Evolutionary conservation across 1,140 invertebrate species (phyloP), one percentile per base, ranked within the genome.

Genomic region (Aphelenchoides besseyi): DNA sequence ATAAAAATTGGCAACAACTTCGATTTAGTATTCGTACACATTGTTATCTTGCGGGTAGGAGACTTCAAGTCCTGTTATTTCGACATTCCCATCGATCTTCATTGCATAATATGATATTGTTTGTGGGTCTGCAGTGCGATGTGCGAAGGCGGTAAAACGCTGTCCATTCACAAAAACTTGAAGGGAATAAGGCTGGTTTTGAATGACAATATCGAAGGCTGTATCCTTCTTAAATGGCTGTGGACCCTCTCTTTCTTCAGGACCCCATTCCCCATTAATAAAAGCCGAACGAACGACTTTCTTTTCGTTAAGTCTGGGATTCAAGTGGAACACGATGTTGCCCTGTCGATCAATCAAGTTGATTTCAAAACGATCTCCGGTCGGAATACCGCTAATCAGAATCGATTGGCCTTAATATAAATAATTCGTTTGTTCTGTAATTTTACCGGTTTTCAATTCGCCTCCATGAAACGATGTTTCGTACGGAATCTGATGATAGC

Each of bases 191-290:
- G 80, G 80, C 57, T 82, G 81, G 62, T 84, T 83, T 48, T 71
- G 63, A 35, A 83, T 75, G 52, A 74, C 77, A 12, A 83, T 36
- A 72, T 84, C 79, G 69, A 83, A 82, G 32, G 69, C 82, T 3
- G 63, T 26, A 18, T 81, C 79, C 52, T 84, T 83, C 69, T 83
- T 75, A 66, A 83, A 81, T 16, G 83, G 81, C 32, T 80, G 75
- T 12, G 28, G 33, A 18, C 82, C 82, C 67, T 83, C 82, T n/a
- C 82, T 67, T 59, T 83, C 82, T 41, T 83, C 82, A 16, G 67
- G 48, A 28, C 82, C 82, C 82, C 82, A 83, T 2, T 48, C 28
- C 9, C 73, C 79, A 36, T 69, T 69, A 8, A 72, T 69, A 37
- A 77, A 67, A 0, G 79, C 59, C 35, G 80, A 80, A 1, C 82